phyloP scores from a whole-genome alignment of 2,113 vertebrate genomes.

The Turnix velox region DNA sequence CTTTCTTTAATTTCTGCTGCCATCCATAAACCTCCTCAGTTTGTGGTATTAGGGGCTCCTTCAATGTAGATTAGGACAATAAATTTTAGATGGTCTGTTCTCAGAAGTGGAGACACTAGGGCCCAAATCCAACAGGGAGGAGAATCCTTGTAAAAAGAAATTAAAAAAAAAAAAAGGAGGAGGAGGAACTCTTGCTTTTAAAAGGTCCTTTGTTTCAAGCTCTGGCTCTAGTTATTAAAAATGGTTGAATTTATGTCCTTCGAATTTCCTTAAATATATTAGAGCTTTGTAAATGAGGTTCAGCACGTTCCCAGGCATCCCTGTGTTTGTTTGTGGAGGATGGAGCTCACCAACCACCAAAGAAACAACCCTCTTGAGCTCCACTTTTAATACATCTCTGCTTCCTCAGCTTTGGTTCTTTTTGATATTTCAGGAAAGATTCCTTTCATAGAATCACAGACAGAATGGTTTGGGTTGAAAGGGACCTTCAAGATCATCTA shows the following conservation, averaged over 20 bases:
- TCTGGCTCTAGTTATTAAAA: constrained; percentile 34
- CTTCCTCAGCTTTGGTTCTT: neutral
- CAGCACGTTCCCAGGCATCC: neutral
- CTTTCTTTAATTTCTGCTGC: constrained; percentile 22
- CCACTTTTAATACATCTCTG: neutral
- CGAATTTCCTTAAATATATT: neutral
- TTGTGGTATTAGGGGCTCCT: constrained; percentile 6
- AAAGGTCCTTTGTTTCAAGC: constrained; percentile 47
- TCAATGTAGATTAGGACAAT: constrained; percentile 18
- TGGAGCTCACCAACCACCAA: neutral
- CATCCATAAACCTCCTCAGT: neutral
- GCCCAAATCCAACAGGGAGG: constrained; percentile 30
- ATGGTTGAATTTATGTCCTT: constrained; percentile 45
- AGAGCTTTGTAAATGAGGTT: neutral
- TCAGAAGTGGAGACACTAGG: constrained; percentile 49
- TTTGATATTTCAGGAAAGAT: neutral
- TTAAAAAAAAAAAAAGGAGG: too few relatives aligned
- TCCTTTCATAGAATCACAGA: too few relatives aligned
- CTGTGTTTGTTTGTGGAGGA: neutral
- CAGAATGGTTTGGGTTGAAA: too few relatives aligned
- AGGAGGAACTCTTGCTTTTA: neutral
- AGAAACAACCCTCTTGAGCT: neutral
- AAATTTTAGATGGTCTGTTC: constrained; percentile 56
- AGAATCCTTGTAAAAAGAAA: constrained; percentile 25
- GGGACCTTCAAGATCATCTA: too few relatives aligned